Conservation (phyloP, 2,113 vertebrate species). For the Microcebus lehilahytsara region DNA sequence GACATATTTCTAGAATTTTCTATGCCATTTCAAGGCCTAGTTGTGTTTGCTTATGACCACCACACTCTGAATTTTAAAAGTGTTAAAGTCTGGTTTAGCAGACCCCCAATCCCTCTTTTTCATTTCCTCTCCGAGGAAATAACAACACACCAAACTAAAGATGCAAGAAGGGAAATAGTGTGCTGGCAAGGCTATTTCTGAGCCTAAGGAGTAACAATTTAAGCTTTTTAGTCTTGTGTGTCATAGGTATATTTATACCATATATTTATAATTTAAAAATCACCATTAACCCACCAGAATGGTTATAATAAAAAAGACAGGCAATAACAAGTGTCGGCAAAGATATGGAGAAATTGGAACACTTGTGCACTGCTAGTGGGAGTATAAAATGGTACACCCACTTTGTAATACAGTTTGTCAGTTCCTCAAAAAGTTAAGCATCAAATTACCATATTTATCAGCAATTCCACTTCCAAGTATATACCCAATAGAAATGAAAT, state of each 20-base stretch:
- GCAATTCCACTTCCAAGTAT: neutral
- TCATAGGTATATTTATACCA: neutral
- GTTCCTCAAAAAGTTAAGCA: neutral
- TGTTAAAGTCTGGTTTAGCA: constrained; percentile 53
- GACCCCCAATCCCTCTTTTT: neutral
- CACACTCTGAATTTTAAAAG: constrained; percentile 40
- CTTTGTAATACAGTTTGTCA: constrained; percentile 37
- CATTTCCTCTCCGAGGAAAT: constrained; percentile 49
- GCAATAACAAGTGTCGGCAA: constrained; percentile 12
- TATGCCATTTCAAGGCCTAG: constrained; percentile 38
- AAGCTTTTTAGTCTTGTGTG: constrained; percentile 32
- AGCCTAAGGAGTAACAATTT: neutral
- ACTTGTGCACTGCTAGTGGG: neutral
- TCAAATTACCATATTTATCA: neutral
- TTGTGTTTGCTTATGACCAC: constrained; percentile 44
- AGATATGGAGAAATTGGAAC: neutral
- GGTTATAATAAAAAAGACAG: neutral
- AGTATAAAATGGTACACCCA: neutral
- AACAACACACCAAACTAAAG: constrained; percentile 15
- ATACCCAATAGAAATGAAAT: constrained; percentile 12
- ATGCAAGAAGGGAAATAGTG: constrained; percentile 25
- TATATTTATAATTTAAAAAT: constrained; percentile 3
- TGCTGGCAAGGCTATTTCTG: neutral
- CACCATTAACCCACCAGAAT: neutral
- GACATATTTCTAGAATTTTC: constrained; percentile 68